These are phyloP conservation scores for Pseudorhiza aurosa DNA, from an alignment of 30 jellyfish, hydroid and myxozoan genomes.

Conservation along the genomic window DNA sequence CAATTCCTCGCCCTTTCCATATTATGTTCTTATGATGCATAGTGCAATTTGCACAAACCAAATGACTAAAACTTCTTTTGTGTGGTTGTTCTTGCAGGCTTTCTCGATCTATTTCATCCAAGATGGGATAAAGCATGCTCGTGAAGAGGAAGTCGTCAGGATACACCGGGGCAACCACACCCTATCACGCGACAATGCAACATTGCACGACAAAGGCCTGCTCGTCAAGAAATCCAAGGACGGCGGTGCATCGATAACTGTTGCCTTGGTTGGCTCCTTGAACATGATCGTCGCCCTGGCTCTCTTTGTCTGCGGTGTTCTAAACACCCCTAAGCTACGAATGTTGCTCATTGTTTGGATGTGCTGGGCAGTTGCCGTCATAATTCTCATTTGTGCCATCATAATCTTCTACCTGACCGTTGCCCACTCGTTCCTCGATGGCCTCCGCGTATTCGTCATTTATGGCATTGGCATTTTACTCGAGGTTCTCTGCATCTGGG, in stretches of 20 bases:
- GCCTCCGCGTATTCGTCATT: constrained; percentile 46
- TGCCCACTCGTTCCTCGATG: constrained; percentile 49
- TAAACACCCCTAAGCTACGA: constrained; percentile 26
- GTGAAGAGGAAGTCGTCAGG: background rate
- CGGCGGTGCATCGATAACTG: constrained; percentile 13
- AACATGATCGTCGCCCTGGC: constrained; percentile 20
- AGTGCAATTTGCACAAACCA: too few species aligned
- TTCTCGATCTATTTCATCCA: constrained; percentile 46
- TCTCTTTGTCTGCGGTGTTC: constrained; percentile 25
- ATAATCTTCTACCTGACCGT: constrained; percentile 34
- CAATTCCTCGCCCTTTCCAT: too few species aligned
- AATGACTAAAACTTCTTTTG: background rate
- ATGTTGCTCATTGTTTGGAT: constrained; percentile 41
- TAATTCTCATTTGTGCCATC: constrained; percentile 2
- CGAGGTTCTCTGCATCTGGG: constrained; percentile 62
- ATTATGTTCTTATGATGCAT: too few species aligned
- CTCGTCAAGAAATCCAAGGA: background rate
- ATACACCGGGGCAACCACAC: background rate
- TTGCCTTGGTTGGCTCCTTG: constrained; percentile 33
- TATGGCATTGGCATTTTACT: constrained; percentile 51
- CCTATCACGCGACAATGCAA: background rate
- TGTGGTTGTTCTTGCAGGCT: constrained; percentile 2
- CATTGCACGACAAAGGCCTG: background rate
- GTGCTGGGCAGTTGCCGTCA: constrained; percentile 44
- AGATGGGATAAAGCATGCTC: constrained; percentile 53